These are phyloP conservation scores for Epinotia nisella DNA, from an alignment of 2,888 invertebrate genomes.

Conservation along the genomic window DNA sequence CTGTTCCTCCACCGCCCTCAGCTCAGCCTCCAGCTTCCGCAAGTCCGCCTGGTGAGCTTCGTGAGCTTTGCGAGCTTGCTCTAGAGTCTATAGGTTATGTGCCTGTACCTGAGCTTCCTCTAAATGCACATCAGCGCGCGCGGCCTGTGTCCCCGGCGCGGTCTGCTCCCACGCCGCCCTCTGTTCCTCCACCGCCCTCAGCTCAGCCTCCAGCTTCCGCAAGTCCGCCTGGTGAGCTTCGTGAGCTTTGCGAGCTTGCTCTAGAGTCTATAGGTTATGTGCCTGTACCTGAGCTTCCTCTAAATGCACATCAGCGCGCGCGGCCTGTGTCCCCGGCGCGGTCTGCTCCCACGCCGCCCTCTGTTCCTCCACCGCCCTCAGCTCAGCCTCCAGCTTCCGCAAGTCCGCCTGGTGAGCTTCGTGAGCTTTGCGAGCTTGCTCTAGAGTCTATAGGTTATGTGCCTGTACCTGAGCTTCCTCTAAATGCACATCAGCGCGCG, in stretches of 20 bases:
- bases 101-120: constrained; percentile 1
- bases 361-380: constrained; percentile 52
- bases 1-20: constrained; percentile 92
- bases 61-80: no score
- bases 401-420: neutral
- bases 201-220: neutral
- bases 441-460: no score
- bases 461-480: constrained; percentile 1
- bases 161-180: neutral
- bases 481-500: neutral
- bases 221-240: neutral
- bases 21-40: constrained; percentile 57
- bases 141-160: neutral
- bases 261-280: no score
- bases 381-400: no score
- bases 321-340: constrained; percentile 89
- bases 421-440: no score
- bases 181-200: neutral
- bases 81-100: no score
- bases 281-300: constrained; percentile 88
- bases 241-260: no score
- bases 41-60: neutral
- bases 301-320: constrained; percentile 92
- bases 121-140: neutral
- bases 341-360: constrained; percentile 83